Base-by-base conservation (phyloP, 2,888 invertebrate genomes). In the Orthosia incerta region DNA sequence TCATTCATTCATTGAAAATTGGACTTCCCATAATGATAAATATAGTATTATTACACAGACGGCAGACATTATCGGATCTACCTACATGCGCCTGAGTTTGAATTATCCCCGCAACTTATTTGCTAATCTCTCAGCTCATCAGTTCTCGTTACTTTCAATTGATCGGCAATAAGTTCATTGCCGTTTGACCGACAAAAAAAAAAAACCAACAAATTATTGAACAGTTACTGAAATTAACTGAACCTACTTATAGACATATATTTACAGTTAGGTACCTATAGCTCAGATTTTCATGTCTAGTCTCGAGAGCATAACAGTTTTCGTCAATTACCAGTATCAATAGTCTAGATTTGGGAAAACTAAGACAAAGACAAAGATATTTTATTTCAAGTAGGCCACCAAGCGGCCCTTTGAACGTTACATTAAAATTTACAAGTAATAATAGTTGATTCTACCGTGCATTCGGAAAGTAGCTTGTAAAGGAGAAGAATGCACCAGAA, bases 101-200 rank as follows among this genome's bases (percentile, higher is more conserved):
- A 77, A 71, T 73, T 70, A 82, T 78, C 53, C 51, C 26, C 59
- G 26, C 62, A 60, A 82, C 79, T 55, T 65, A 68, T 84, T 76
- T 77, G 79, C 82, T 87, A 84, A 87, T 86, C 85, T 83, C 80
- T 81, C 68, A 62, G 71, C 67, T 85, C 82, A 88, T 86, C 84
- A 86, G 87, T 71, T 83, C 86, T 87, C 78, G 83, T 90, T 89
- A 88, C 76, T 79, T 75, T 83, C 86, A 88, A 90, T 89, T 90
- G 85, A 83, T 86, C 84, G 80, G 82, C 80, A 86, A 85, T 85
- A 82, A 88, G 86, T 89, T 87, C 86, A 87, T 88, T 89, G 88
- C 82, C 85, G 66, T 85, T 80, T 82, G 85, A 84, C 85, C 76
- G 68, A 82, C 74, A 86, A 87, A 85, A 86, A 77, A 86, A 77